Percentiles rank a stretch among this genome's conserved stretches.
Evolutionary conservation across 37 sponge, comb jelly and placozoan species (phyloP).

Genomic region (Ianthella basta): DNA sequence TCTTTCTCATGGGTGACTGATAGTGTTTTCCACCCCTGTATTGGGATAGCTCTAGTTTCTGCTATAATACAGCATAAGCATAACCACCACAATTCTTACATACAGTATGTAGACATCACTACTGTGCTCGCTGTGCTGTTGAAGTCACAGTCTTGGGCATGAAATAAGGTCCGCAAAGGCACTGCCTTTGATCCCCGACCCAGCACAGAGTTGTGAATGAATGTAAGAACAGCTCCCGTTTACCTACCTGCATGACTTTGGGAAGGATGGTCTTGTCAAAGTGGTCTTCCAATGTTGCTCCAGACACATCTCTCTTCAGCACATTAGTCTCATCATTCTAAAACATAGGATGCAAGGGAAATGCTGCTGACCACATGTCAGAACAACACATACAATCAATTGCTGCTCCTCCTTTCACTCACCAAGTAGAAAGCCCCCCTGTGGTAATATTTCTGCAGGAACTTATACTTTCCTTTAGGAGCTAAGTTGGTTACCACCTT

Average conservation of each 20-base stretch:
- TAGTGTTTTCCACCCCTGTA: no score
- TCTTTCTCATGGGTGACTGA: no score
- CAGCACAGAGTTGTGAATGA: not conserved
- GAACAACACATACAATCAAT: no score
- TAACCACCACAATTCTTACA: no score
- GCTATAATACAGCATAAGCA: no score
- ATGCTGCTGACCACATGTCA: not conserved
- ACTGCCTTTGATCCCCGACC: no score
- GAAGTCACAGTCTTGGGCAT: no score
- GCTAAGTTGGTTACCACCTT: slow-evolving; percentile 75
- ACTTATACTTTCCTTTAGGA: slow-evolving; percentile 93
- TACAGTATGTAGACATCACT: no score
- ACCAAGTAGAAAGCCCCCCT: slow-evolving; percentile 95
- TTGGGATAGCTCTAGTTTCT: no score
- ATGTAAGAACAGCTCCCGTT: not conserved
- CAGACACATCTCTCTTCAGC: slow-evolving; percentile 72
- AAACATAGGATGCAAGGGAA: not conserved
- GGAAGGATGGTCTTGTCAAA: slow-evolving; percentile 98
- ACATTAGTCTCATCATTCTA: slow-evolving; percentile 74
- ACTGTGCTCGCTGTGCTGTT: no score
- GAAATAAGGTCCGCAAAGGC: no score
- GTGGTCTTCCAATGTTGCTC: slow-evolving; percentile 98
- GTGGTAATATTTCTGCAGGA: slow-evolving; percentile 99
- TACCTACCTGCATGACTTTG: slow-evolving; percentile 95
- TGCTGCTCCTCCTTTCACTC: not conserved